Evolutionary conservation across 2,797 vertebrate genomes (phyloP), one percentile per base, ranked within the genome.

Genomic region (Amblyopsis hoosieri): DNA sequence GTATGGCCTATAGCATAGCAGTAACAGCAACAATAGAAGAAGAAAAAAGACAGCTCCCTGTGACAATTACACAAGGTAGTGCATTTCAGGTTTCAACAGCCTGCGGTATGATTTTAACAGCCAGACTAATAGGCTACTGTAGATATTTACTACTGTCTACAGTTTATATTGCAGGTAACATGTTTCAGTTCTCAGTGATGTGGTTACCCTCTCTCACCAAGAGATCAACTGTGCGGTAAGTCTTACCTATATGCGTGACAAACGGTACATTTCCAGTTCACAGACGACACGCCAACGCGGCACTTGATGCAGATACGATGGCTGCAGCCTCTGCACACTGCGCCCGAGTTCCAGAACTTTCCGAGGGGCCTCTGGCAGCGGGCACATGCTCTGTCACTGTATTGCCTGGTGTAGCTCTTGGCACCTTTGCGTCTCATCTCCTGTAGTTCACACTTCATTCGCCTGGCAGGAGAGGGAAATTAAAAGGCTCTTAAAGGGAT

Each of bases 241-340:
- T 2, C 11, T 31, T 50, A 97, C 96, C 94, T 94, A 45, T 94
- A 93, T 14, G 95, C 94, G 0, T 94, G 91, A 77, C 97, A 98
- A 62, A 96, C 55, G 0, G 95, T 96, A 83, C 97, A 98, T 74
- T 92, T 94, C 96, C 96, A 98, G 2, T 78, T 61, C 0, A 1
- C 72, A 3, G 85, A 72, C n/a, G 81, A 67, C 37, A 82, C 78
- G 76, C 68, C 77, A 45, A 96, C 87, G 0, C 94, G 93, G 66
- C 97, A 98, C 11, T 69, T 81, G 0, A 82, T 78, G 81, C 97
- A 98, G 79, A 96, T 94, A 0, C 93, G 90, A 64, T 98, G 95
- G 51, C 96, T 98, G 90, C 97, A 98, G 52, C 95, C 93, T 0
- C 31, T 88, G 72, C 97, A 98, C 0, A 96, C 92, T 0, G 91